A percentile compares a stretch with the other conserved stretches of the same genome.
Evolutionary conservation across 2,113 vertebrate species (phyloP).

Genomic region (Bubalus kerabau): DNA sequence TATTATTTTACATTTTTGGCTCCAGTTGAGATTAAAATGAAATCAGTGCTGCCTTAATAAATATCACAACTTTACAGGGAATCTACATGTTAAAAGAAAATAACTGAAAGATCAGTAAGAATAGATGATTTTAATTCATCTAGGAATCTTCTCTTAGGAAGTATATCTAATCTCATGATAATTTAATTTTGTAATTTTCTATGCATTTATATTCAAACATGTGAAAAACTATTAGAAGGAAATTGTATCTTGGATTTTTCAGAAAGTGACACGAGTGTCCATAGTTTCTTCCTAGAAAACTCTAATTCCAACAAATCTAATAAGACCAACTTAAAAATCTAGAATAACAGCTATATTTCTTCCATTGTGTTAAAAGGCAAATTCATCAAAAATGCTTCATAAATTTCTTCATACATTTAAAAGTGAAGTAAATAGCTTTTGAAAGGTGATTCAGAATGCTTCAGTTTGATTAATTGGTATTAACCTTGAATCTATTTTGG

Average conservation of each 20-base stretch:
- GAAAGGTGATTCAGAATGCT: neutral
- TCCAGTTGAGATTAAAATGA: neutral
- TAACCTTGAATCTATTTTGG: neutral
- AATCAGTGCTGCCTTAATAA: neutral
- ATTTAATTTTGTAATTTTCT: neutral
- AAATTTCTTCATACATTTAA: neutral
- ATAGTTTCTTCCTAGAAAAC: neutral
- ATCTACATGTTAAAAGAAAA: slow-evolving; percentile 3
- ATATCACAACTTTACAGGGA: neutral
- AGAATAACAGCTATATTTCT: neutral
- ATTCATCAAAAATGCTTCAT: neutral
- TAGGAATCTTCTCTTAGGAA: neutral
- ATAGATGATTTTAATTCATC: neutral
- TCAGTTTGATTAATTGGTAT: neutral
- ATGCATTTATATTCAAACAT: neutral
- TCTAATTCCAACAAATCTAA: neutral
- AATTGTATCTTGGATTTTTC: neutral
- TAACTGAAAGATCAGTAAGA: neutral
- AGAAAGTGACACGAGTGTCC: neutral
- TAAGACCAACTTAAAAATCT: neutral
- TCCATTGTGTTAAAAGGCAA: neutral
- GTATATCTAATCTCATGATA: neutral
- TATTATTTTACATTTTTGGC: neutral
- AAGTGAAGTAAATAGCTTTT: neutral
- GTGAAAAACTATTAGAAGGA: neutral